Evolutionary conservation across 2,797 vertebrate genomes (phyloP), one percentile per base, ranked within the genome.

Genomic region (Okamejei kenojei): DNA sequence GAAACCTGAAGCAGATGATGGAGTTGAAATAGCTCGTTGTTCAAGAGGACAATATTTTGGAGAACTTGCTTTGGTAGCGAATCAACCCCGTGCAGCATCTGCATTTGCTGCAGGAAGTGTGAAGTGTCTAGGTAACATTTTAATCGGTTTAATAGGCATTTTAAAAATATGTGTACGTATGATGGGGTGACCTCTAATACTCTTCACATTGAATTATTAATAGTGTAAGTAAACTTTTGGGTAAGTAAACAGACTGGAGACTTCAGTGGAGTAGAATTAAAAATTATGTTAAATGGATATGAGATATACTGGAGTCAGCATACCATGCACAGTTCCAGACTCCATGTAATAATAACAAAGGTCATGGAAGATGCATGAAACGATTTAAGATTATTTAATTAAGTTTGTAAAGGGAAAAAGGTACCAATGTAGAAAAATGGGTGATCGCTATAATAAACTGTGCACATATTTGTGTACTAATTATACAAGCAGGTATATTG

Each of bases 1-100:
- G 93, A 96, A 97, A 94, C 95, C 95, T 93, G 96, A 97, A 76
- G 94, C 94, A 93, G 96, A 97, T 94, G 96, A 98, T 0, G 98
- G 97, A 65, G 96, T 99, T 94, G 98, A 99, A 94, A 99, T 99
- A 3, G 97, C 99, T 93, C 97, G 96, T 74, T 99, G 98, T 95
- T 97, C 97, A 58, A 97, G 99, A 95, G 99, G 99, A 93, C 99
- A 99, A 93, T 99, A 99, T 96, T 99, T 99, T 94, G 99, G 99
- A 94, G 99, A 99, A 95, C 95, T 99, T 94, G 98, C 99, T 38
- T 97, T 99, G 93, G 99, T 99, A 93, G 99, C 99, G 79, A 99
- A 99, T 96, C 99, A 99, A 94, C 98, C 99, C 84, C 96, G 99
- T 96, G 99, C 99, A 0, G 99, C 99, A 54, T 99, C 99, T 32